These are phyloP conservation scores for Resseliella maxima DNA, from an alignment of 2,888 invertebrate genomes.

Conservation along the genomic window DNA sequence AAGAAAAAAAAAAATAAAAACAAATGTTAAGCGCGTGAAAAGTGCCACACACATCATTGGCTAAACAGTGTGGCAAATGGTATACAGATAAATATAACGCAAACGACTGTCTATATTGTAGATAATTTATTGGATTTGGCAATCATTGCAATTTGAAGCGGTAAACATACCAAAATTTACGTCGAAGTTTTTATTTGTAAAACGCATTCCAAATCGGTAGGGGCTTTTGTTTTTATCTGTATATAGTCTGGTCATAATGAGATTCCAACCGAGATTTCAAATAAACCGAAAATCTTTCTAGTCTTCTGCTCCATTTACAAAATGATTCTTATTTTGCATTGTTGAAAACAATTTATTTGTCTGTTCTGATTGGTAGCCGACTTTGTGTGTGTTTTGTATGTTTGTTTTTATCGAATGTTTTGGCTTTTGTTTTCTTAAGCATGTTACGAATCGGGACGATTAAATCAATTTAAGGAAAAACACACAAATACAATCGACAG, in stretches of 20 bases:
- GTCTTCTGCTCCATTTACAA: background rate
- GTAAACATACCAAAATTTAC: background rate
- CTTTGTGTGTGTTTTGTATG: background rate
- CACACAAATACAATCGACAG: background rate
- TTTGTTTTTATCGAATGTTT: background rate
- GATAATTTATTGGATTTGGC: background rate
- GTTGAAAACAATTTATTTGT: background rate
- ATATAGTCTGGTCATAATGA: conserved; percentile 16
- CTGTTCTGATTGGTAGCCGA: background rate
- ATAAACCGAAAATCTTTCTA: background rate
- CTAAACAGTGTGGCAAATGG: no score
- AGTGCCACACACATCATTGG: background rate
- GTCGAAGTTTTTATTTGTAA: background rate
- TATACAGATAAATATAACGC: background rate
- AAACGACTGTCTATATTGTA: background rate
- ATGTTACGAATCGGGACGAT: background rate
- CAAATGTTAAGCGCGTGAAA: no score
- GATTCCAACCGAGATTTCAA: background rate
- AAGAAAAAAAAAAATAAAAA: no score
- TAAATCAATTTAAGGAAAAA: background rate
- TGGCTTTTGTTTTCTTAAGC: background rate
- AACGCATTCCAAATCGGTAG: conserved; percentile 15
- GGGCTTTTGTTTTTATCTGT: background rate
- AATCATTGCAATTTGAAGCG: background rate
- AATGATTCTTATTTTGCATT: background rate